Evolutionary conservation across 2,888 invertebrate species (phyloP), one percentile per base, ranked within the genome.

Genomic region (Cerceris rybyensis): DNA sequence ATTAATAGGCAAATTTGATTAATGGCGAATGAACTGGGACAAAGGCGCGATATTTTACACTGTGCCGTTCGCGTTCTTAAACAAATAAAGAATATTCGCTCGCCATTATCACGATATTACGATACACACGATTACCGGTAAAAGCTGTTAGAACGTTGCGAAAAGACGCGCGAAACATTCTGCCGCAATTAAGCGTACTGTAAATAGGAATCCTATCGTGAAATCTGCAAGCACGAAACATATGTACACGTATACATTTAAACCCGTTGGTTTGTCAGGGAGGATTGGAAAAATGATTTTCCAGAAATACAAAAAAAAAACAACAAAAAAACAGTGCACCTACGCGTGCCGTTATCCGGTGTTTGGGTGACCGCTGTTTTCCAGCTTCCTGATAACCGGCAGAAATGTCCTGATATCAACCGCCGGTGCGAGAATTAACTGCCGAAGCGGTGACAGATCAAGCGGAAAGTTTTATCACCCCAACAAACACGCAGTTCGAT

Each of bases 381-480:
- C 72, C 60, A 64, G 72, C 64, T 80, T 67, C 61, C 76, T 69
- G 79, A 80, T 80, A 80, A 80, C 79, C 54, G 79, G 65, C 70
- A 61, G 70, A 70, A 63, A 46, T 57, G 46, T 57, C 50, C 54
- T 16, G 77, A 72, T 81, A 81, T 81, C 81, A 69, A 58, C 60
- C 68, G 65, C 57, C 52, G 70, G 57, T 49, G 70, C 60, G 58
- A 72, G 80, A 80, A 81, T 81, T 81, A 81, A 81, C 80, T 80
- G 81, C 77, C 70, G 73, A 77, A 70, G 65, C 80, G 73, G 80
- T 73, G 71, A 80, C 77, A 77, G 80, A 81, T 81, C 77, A 76
- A 73, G 81, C 73, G 80, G 70, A 77, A 80, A 72, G 81, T 81
- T 81, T 81, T 80, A 81, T 80, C 81, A 57, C n/a, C 61, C 17